Percentiles rank a stretch among this genome's conserved stretches.
These are phyloP conservation scores for Zapornia atra DNA, from an alignment of 2,113 vertebrate genomes.

Conservation along the genomic window DNA sequence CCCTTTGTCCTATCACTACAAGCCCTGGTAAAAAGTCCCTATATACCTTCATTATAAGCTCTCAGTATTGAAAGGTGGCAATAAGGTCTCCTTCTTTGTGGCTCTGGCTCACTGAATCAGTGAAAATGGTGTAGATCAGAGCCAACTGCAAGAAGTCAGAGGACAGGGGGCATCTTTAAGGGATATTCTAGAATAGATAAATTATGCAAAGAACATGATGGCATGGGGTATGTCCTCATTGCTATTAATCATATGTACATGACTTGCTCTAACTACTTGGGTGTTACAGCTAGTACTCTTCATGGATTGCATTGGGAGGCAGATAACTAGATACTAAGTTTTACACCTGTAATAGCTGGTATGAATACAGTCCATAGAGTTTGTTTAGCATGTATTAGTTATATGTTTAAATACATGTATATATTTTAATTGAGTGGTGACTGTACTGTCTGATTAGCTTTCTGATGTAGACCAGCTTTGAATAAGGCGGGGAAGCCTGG, in stretches of 20 bases:
- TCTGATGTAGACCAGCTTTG: background rate
- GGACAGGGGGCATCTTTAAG: background rate
- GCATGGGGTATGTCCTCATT: background rate
- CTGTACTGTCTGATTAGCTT: background rate
- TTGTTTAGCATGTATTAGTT: background rate
- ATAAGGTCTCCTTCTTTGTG: background rate
- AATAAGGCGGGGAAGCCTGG: background rate
- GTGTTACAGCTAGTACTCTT: background rate
- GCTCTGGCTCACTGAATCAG: background rate
- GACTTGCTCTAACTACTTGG: background rate
- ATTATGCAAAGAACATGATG: background rate
- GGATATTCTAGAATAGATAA: background rate
- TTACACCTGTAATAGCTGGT: background rate
- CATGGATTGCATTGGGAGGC: background rate
- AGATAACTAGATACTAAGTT: background rate
- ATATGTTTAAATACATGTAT: background rate
- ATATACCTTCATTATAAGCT: background rate
- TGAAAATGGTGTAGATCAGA: background rate
- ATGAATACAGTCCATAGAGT: background rate
- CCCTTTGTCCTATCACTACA: background rate
- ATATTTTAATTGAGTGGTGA: background rate
- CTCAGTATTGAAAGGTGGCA: background rate
- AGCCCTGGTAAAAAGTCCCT: background rate
- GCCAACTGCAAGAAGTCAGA: background rate
- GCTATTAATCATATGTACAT: rapidly evolving